Evolutionary conservation across 2,797 vertebrate species (phyloP).

Genomic region (Malurus splendens): DNA sequence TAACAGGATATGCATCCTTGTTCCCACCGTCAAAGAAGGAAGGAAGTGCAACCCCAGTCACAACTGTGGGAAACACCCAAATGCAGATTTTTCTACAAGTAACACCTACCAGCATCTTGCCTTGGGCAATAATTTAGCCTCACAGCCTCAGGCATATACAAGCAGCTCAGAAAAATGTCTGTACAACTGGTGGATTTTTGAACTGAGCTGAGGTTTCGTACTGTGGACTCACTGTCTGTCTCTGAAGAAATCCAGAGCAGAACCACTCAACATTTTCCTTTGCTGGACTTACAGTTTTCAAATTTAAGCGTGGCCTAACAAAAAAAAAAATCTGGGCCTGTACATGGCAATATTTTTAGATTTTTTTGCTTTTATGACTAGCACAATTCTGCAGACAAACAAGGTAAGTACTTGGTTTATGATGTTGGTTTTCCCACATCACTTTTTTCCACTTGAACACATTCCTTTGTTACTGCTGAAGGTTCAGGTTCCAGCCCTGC

Average conservation of each 20-base stretch:
- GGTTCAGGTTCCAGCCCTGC: neutral
- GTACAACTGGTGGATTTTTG: neutral
- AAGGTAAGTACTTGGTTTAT: neutral
- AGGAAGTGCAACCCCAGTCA: neutral
- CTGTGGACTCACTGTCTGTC: neutral
- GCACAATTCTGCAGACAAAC: neutral
- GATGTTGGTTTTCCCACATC: neutral
- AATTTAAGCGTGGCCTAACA: neutral
- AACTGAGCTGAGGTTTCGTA: neutral
- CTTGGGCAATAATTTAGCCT: neutral
- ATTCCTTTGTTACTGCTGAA: neutral
- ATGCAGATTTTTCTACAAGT: neutral
- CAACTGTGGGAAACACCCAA: neutral
- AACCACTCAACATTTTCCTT: neutral
- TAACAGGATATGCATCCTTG: neutral
- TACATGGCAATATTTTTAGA: neutral
- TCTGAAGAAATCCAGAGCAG: neutral
- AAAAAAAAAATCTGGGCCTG: neutral
- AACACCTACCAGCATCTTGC: neutral
- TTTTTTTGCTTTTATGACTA: neutral
- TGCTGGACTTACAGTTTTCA: neutral
- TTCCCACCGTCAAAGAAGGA: neutral
- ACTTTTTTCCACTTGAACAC: neutral
- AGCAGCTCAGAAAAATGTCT: neutral
- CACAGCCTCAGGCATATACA: neutral